Percentiles rank a stretch among this genome's conserved stretches.
These are phyloP conservation scores for Aplidium turbinatum DNA, from an alignment of 23 tunicate species.

Conservation along the genomic window DNA sequence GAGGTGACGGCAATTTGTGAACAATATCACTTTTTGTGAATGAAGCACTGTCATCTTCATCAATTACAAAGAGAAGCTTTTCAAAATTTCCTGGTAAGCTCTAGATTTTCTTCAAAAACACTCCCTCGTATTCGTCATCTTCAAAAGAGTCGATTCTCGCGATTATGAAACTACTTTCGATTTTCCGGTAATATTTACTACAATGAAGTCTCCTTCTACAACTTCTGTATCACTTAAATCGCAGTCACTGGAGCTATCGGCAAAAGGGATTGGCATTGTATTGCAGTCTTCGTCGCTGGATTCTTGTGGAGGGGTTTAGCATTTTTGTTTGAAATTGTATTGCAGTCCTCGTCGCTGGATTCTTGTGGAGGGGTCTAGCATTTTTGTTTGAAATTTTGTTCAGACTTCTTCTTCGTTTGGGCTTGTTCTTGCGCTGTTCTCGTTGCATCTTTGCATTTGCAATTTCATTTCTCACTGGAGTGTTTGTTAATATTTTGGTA, in stretches of 20 bases:
- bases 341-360: too few species aligned
- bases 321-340: too few species aligned
- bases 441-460: slow-evolving; percentile 8
- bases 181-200: slow-evolving; percentile 15
- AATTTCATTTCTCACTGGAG: slow-evolving; percentile 15
- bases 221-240: slow-evolving; percentile 13
- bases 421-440: slow-evolving; percentile 5
- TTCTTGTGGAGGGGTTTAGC: too few species aligned
- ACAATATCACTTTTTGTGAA: slow-evolving; percentile 9
- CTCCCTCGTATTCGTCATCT: slow-evolving; percentile 15
- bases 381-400: neutral
- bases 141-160: slow-evolving; percentile 5
- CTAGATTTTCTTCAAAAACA: slow-evolving; percentile 1
- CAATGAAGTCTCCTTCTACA: slow-evolving; percentile 21
- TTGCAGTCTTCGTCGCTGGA: slow-evolving; percentile 16
- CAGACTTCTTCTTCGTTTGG: slow-evolving; percentile 16
- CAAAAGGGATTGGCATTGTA: slow-evolving; percentile 13
- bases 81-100: slow-evolving; percentile 13
- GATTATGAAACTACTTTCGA: neutral
- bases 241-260: slow-evolving; percentile 7
- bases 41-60: slow-evolving; percentile 11
- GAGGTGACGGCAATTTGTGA: neutral
- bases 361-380: neutral
- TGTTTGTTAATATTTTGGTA: slow-evolving; percentile 10
- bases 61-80: slow-evolving; percentile 7